A percentile compares a stretch with the other conserved stretches of the same genome.
phyloP scores from a whole-genome alignment of 2,888 invertebrate species.

The Tuberolachnus salignus region DNA sequence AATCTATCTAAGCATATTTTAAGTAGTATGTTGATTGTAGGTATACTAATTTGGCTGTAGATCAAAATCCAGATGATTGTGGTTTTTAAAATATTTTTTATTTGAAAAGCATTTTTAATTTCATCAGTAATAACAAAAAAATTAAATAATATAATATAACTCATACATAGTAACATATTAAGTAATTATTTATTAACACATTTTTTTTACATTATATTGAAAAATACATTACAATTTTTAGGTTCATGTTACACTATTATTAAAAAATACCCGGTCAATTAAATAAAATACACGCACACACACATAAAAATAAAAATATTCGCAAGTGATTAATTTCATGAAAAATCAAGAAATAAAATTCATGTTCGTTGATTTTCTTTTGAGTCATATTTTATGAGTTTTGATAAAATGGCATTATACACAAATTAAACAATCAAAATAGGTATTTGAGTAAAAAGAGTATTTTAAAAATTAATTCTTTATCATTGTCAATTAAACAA shows the following conservation, averaged over 20 bases:
- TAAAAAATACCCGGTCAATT: constrained; percentile 30
- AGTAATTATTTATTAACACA: constrained; percentile 16
- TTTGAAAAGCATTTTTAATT: no score
- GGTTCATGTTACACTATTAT: background rate
- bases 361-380: background rate
- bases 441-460: background rate
- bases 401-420: background rate
- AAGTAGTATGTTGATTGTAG: no score
- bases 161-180: background rate
- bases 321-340: constrained; percentile 32
- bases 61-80: no score
- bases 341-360: background rate
- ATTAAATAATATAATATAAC: no score
- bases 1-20: no score
- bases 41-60: no score
- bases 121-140: no score
- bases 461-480: background rate
- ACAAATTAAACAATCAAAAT: background rate
- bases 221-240: constrained; percentile 20
- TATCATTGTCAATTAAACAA: background rate
- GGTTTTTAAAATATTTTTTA: no score
- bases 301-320: constrained; percentile 6
- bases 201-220: constrained; percentile 29
- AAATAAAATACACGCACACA: background rate
- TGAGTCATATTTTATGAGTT: background rate